These are phyloP conservation scores for Punctoribates punctum DNA, from an alignment of 2,888 invertebrate species.

Conservation along the genomic window DNA sequence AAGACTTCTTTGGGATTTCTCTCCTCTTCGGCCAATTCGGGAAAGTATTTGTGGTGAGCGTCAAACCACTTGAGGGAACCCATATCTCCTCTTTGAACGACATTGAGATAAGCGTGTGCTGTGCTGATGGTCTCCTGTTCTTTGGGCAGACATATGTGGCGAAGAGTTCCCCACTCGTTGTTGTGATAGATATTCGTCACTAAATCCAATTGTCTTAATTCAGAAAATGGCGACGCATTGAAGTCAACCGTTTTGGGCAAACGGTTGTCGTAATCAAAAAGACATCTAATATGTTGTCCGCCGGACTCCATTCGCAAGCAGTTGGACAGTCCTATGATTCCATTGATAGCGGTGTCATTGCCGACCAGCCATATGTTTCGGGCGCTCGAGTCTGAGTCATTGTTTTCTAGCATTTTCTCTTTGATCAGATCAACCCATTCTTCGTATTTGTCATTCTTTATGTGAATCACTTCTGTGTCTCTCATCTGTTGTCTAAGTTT, in stretches of 20 bases:
- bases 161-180: constrained; percentile 46
- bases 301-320: constrained; percentile 55
- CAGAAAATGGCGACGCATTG: constrained; percentile 32
- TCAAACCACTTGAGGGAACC: constrained; percentile 30
- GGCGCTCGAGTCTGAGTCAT: constrained; percentile 55
- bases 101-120: constrained; percentile 28
- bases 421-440: constrained; percentile 77
- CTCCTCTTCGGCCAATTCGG: constrained; percentile 51
- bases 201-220: constrained; percentile 54
- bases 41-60: constrained; percentile 67
- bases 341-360: constrained; percentile 52
- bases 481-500: constrained; percentile 52
- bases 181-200: constrained; percentile 61
- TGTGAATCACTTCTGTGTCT: constrained; percentile 24
- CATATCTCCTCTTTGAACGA: constrained; percentile 49
- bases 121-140: constrained; percentile 15
- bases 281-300: constrained; percentile 49
- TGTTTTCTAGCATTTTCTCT: constrained; percentile 42
- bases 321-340: constrained; percentile 56
- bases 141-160: constrained; percentile 5
- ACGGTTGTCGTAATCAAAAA: constrained; percentile 50
- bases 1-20: constrained; percentile 60
- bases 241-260: constrained; percentile 49
- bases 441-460: constrained; percentile 37
- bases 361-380: constrained; percentile 56